Percentiles rank a stretch among this genome's conserved stretches.
These are phyloP conservation scores for Natator depressus DNA, from an alignment of 2,113 vertebrate species.

Conservation along the genomic window DNA sequence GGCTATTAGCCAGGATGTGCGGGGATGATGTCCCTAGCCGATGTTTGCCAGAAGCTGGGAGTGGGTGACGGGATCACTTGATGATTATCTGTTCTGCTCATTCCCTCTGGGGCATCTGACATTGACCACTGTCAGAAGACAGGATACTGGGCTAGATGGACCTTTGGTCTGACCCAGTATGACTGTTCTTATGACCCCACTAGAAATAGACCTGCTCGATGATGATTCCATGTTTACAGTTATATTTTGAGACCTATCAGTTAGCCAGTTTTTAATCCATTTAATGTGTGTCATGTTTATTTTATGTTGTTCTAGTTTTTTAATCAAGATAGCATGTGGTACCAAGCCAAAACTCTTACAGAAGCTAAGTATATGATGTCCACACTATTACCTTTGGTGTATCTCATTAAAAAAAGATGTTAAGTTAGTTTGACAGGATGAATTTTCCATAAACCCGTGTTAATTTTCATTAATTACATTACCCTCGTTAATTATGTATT, in stretches of 20 bases:
- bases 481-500: not conserved
- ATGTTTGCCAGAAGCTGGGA: too few relatives aligned
- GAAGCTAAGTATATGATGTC: not conserved
- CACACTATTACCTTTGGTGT: not conserved
- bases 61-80: too few relatives aligned
- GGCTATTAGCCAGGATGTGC: too few relatives aligned
- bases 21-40: too few relatives aligned
- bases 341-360: not conserved
- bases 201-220: not conserved
- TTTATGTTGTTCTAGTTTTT: not conserved
- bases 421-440: not conserved
- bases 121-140: too few relatives aligned
- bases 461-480: not conserved
- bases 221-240: not conserved
- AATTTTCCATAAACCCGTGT: not conserved
- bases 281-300: not conserved
- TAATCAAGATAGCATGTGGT: not conserved
- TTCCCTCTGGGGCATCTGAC: too few relatives aligned
- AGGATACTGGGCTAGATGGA: too few relatives aligned
- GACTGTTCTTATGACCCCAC: too few relatives aligned
- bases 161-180: too few relatives aligned
- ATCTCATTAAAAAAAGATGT: not conserved
- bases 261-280: not conserved
- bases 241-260: too few relatives aligned
- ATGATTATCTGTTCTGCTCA: too few relatives aligned